Evolutionary conservation across 2,797 vertebrate genomes (phyloP).

Genomic region (Netta rufina): DNA sequence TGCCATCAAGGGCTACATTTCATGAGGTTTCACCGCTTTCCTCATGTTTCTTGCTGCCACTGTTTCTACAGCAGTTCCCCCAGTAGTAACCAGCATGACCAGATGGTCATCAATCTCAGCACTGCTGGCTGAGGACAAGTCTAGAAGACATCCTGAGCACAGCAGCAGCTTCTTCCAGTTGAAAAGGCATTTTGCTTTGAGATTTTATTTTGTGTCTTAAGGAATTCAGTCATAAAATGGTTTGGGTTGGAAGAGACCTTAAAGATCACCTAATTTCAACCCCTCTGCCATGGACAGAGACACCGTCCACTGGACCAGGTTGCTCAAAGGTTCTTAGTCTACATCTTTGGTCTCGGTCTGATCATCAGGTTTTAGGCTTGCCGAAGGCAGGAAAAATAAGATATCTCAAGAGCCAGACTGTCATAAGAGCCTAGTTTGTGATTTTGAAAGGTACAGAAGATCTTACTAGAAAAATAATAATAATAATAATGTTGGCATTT

Average conservation of each 20-base stretch:
- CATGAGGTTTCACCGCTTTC: not conserved
- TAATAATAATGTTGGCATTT: not conserved
- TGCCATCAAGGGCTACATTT: not conserved
- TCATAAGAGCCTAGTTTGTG: not conserved
- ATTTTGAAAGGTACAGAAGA: not conserved
- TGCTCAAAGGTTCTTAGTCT: not conserved
- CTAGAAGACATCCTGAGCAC: not conserved
- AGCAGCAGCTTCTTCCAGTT: fast-evolving
- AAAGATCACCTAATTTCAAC: no score
- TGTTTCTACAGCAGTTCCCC: not conserved
- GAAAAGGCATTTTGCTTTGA: not conserved
- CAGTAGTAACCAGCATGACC: not conserved
- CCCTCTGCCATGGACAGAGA: no score
- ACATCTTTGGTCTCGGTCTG: not conserved
- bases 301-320: no score
- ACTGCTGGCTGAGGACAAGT: not conserved
- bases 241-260: no score
- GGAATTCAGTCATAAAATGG: not conserved
- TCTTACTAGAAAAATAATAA: not conserved
- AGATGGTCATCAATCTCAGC: not conserved
- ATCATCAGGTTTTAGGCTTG: not conserved
- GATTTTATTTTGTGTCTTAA: not conserved
- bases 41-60: not conserved
- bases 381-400: not conserved
- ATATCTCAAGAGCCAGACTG: not conserved